Evolutionary conservation across 2,888 invertebrate genomes (phyloP), one percentile per base, ranked within the genome.

Genomic region (Nemotelus pantherinus): DNA sequence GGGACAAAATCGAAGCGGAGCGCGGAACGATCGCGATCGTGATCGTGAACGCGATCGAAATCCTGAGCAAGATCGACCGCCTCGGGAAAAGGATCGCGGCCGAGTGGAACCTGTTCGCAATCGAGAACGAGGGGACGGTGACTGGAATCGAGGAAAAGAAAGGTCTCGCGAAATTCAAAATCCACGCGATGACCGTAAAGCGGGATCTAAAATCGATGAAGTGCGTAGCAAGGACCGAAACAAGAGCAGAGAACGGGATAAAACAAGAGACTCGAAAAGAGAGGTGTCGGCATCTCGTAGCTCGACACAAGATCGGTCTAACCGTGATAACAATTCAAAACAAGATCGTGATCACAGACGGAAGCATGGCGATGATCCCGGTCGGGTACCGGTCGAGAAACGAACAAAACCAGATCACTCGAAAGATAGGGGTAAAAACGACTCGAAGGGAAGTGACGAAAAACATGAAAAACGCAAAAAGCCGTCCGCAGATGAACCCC

Each of bases 401-500:
- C 78, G 80, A 81, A 77, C 25, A 39, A 78, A 58, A 71, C 75
- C 58, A 74, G 77, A 79, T 77, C 78, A 82, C 7, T 79, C 83
- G 0, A 83, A 84, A 43, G 84, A 65, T 43, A 60, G 6, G 7
- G 72, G 57, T 3, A 60, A 74, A 48, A 2, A 9, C 9, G 65
- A 77, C 39, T 45, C 77, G 25, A 25, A 48, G 9, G 25, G 2
- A 7, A 39, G 60, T 25, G 43, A 44, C 3, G 77, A 77, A 4
- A 84, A 53, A 60, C 60, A 3, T 63, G 39, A 25, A 48, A 90
- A 90, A 83, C 87, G 91, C 80, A 92, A 93, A 81, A 92, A 93
- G 82, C 90, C 92, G 6, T 90, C 90, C 4, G 86, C 93, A 60
- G 93, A 93, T 82, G 94, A 94, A 86, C 90, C 93, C 0, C 92